Conservation (phyloP, 2,888 invertebrate species). For the Adelognathus sp. region DNA sequence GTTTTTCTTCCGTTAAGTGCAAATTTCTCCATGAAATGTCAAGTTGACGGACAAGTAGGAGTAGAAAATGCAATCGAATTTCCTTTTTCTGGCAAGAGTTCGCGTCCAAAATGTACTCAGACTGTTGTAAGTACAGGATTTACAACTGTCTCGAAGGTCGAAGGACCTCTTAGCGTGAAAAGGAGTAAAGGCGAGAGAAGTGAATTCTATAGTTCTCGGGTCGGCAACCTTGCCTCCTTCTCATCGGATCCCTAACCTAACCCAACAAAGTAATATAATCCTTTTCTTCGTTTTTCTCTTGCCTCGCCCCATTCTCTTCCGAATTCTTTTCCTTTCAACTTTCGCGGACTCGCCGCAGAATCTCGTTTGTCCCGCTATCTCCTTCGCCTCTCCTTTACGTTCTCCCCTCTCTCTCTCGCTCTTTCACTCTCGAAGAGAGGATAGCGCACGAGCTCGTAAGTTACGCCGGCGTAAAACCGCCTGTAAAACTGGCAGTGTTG, state of each 20-base stretch:
- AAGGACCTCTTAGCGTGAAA: not conserved
- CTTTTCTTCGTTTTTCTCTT: conserved; percentile 47
- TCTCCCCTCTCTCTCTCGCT: too few relatives aligned
- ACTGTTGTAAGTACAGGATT: not conserved
- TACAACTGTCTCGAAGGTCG: not conserved
- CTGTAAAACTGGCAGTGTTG: conserved; percentile 63
- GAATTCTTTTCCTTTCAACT: conserved; percentile 24
- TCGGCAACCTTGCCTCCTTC: conserved; percentile 67
- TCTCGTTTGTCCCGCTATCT: conserved; percentile 47
- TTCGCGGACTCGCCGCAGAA: not conserved
- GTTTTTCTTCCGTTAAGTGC: too few relatives aligned
- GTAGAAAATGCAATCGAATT: not conserved
- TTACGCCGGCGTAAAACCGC: conserved; percentile 70
- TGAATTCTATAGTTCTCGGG: conserved; percentile 62
- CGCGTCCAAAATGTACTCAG: not conserved
- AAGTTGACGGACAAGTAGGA: too few relatives aligned
- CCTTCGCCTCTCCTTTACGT: conserved; percentile 53
- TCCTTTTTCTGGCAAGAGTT: not conserved
- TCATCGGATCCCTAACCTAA: conserved; percentile 69
- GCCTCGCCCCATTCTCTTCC: not conserved
- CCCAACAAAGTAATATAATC: conserved; percentile 71
- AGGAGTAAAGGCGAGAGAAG: conserved; percentile 59
- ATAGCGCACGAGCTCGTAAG: conserved; percentile 66
- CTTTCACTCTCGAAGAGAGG: too few relatives aligned
- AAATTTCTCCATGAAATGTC: too few relatives aligned